Conservation (phyloP, 2,113 vertebrate species). For the Bagarius yarrelli region DNA sequence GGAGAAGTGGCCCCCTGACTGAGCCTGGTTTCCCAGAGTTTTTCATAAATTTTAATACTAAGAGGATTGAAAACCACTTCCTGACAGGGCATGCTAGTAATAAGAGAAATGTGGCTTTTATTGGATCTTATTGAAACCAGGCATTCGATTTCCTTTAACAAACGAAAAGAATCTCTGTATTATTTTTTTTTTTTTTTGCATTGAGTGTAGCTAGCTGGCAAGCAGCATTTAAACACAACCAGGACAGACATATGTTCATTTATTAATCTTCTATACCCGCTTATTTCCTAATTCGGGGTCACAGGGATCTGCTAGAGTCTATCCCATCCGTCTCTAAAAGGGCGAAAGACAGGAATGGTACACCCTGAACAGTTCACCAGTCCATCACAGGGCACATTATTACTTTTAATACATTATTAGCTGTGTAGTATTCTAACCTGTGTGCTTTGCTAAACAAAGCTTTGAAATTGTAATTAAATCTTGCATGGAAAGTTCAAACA, state of each 20-base stretch:
- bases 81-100: background rate
- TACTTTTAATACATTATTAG: background rate
- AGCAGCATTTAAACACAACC: background rate
- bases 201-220: too few species aligned
- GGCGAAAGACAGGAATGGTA: too few species aligned
- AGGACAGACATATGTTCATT: background rate
- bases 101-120: background rate
- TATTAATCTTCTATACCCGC: too few species aligned
- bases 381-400: too few species aligned
- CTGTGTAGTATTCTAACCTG: background rate
- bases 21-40: too few species aligned
- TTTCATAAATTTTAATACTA: background rate
- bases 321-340: too few species aligned
- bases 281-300: too few species aligned
- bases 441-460: background rate
- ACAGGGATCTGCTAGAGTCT: too few species aligned
- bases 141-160: background rate
- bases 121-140: background rate
- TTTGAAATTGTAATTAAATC: background rate
- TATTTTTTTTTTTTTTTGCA: too few species aligned
- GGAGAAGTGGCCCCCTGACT: too few species aligned
- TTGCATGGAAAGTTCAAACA: constrained; percentile 1
- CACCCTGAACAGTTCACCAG: too few species aligned
- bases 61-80: background rate
- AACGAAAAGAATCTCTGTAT: background rate